A percentile compares a stretch with the other conserved stretches of the same genome.
These are phyloP conservation scores for Drosophila bocki DNA, from an alignment of 1,140 invertebrate genomes.

Conservation along the genomic window DNA sequence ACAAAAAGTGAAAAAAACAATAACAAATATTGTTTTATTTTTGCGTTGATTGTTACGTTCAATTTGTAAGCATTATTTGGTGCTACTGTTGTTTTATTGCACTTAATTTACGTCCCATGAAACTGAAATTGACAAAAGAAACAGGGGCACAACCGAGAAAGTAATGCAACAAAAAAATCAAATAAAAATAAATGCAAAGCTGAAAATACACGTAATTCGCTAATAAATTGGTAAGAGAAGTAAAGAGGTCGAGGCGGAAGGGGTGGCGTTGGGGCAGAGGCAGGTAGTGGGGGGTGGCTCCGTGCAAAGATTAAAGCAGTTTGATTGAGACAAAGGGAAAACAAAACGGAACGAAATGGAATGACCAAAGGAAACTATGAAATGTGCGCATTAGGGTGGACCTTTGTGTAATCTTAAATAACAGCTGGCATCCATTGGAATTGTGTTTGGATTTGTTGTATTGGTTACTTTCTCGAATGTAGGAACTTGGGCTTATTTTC, in stretches of 20 bases:
- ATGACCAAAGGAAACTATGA: constrained; percentile 36
- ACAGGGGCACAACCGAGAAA: constrained; percentile 9
- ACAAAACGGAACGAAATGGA: constrained; percentile 55
- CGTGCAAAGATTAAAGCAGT: constrained; percentile 73
- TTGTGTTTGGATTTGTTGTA: not conserved
- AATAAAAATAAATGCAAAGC: constrained; percentile 18
- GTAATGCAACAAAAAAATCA: constrained; percentile 4
- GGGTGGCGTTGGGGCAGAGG: not conserved
- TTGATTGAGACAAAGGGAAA: constrained; percentile 77
- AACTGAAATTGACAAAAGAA: constrained; percentile 52
- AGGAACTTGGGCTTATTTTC: not conserved
- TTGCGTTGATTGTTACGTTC: constrained; percentile 27
- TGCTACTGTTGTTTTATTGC: constrained; percentile 57
- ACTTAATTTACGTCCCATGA: constrained; percentile 70
- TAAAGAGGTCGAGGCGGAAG: constrained; percentile 37
- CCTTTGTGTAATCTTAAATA: not conserved
- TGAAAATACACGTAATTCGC: constrained; percentile 37
- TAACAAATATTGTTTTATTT: constrained; percentile 17
- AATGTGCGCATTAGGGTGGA: constrained; percentile 32
- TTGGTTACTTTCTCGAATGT: not conserved
- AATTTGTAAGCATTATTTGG: constrained; percentile 29
- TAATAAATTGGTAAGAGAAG: constrained; percentile 47
- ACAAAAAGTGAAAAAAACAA: constrained; percentile 10
- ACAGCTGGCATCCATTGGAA: not conserved
- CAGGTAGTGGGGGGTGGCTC: constrained; percentile 30